Evolutionary conservation across 2,888 invertebrate genomes (phyloP), one percentile per base, ranked within the genome.

Genomic region (Clostera curtula): DNA sequence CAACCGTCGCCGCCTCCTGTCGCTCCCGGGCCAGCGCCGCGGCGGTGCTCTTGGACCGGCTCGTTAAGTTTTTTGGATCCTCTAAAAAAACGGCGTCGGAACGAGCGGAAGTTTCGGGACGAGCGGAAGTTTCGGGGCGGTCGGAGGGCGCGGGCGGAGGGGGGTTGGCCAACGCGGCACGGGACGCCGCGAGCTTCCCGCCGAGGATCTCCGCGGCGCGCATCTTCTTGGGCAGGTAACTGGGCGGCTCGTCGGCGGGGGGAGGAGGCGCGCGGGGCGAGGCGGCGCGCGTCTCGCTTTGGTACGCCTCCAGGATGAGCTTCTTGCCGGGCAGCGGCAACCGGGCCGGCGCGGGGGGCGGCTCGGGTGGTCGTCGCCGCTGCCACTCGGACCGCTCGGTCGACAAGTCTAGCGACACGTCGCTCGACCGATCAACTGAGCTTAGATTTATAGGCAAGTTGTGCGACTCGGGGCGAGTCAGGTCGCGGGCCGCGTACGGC

Each of bases 11-110:
- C 79, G 74, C 70, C 75, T 77, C 71, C 68, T 69, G 75, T 73
- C 72, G 67, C 73, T 80, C 77, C 82, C 82, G 82, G 82, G 76
- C 82, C 82, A 80, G 82, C 80, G 82, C 82, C 80, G 82, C 82
- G 82, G 82, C 82, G 79, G 74, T 79, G 82, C 82, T 77, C 74
- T 59, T 82, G 82, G 82, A 82, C 82, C 82, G 82, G 82, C 67
- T 77, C 74, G 79, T 68, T 76, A 75, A 80, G 82, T 83, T 83
- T 82, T 82, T 83, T 83, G 82, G 72, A 79, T 80, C 82, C 73
- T 80, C 79, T 79, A 83, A 83, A 82, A 82, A 80, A 79, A 74
- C 71, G 59, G 53, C 64, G 58, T 73, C 73, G 40, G 73, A 46
- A 51, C 70, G 73, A 46, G 48, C 47, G 36, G 69, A 43, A n/a